Percentiles rank a stretch among this genome's conserved stretches.
phyloP scores from a whole-genome alignment of 2,113 vertebrate species.

The Oxygymnocypris stewartii region DNA sequence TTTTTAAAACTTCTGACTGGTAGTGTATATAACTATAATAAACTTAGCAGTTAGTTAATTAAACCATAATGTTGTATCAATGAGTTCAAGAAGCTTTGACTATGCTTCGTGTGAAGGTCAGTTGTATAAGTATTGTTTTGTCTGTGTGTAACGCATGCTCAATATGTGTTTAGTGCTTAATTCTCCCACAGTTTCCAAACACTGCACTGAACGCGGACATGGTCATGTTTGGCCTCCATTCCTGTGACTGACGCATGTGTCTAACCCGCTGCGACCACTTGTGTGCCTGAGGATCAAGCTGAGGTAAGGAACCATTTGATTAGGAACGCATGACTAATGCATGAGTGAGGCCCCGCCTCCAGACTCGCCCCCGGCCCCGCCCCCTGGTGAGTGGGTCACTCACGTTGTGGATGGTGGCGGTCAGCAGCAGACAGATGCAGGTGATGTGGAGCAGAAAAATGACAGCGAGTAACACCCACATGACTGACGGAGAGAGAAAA shows the following conservation, averaged over 20 bases:
- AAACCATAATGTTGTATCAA: background rate
- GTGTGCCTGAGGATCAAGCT: too few species aligned
- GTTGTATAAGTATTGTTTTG: background rate
- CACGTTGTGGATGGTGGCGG: slow-evolving; percentile 60
- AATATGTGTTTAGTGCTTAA: background rate
- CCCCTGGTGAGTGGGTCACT: background rate
- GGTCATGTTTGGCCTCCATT: background rate
- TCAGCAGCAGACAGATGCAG: slow-evolving; percentile 55
- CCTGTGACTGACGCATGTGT: background rate
- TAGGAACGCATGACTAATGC: background rate
- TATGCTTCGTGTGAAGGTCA: background rate
- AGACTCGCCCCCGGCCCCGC: background rate
- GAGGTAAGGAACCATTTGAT: background rate
- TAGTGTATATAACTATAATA: too few species aligned
- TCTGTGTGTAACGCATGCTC: background rate
- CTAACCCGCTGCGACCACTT: background rate
- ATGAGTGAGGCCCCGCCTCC: background rate
- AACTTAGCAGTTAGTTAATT: background rate
- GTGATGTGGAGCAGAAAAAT: slow-evolving; percentile 69
- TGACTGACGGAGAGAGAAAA: slow-evolving; percentile 54
- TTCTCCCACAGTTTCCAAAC: background rate
- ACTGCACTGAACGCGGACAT: background rate
- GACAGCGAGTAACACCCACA: slow-evolving; percentile 72
- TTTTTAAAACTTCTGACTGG: too few species aligned
- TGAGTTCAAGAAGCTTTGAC: background rate